Conservation (phyloP, 1,140 invertebrate genomes). For the Bombyx mandarina region DNA sequence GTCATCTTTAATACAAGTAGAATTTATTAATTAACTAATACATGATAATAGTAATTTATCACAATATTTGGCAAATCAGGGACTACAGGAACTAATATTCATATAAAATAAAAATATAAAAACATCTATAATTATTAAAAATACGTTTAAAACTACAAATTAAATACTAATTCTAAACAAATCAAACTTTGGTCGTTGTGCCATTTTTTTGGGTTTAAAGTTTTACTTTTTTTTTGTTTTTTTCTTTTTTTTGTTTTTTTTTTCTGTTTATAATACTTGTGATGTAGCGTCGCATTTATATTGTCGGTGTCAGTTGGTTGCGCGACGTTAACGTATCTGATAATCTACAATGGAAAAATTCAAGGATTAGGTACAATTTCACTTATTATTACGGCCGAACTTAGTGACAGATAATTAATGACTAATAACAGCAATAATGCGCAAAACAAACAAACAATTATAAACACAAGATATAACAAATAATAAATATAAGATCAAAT, state of each 20-base stretch:
- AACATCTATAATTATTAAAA: conserved; percentile 4
- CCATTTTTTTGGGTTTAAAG: conserved; percentile 62
- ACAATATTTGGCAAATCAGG: conserved; percentile 10
- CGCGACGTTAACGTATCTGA: conserved; percentile 14
- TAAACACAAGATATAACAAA: too few relatives aligned
- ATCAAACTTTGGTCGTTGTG: conserved; percentile 66
- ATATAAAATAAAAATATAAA: conserved; percentile 4
- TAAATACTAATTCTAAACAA: conserved; percentile 26
- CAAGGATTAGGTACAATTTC: not conserved
- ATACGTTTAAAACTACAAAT: conserved; percentile 3
- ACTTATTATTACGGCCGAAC: too few relatives aligned
- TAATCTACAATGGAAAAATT: not conserved
- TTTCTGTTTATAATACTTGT: conserved; percentile 14
- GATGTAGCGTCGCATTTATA: conserved; percentile 34
- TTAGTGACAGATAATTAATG: too few relatives aligned
- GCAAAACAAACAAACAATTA: too few relatives aligned
- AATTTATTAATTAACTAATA: conserved; percentile 6
- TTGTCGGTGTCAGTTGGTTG: conserved; percentile 60
- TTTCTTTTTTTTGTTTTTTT: conserved; percentile 30
- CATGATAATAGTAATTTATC: conserved; percentile 4
- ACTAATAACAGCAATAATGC: too few relatives aligned
- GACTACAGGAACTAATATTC: conserved; percentile 5
- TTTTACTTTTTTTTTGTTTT: conserved; percentile 58
- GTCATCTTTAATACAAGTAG: conserved; percentile 17
- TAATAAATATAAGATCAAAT: too few relatives aligned